Conservation (phyloP, 2,113 vertebrate genomes). For the Pongo abelii region DNA sequence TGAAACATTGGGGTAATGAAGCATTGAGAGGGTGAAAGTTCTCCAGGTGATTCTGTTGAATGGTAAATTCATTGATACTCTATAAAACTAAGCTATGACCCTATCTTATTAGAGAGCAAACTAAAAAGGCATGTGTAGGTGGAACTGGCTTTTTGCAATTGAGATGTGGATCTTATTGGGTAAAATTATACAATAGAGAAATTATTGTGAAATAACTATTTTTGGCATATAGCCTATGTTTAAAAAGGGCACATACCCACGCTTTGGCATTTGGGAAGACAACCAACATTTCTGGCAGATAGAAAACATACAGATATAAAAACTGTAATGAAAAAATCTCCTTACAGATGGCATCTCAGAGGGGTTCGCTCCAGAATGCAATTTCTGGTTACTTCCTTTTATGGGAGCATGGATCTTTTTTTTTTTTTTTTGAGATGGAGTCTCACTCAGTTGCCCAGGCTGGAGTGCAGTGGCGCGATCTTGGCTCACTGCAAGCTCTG, state of each 20-base stretch:
- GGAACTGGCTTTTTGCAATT: background rate
- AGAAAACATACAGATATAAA: background rate
- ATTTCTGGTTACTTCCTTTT: background rate
- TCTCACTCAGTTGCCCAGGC: no score
- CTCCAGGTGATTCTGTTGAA: background rate
- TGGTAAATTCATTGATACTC: background rate
- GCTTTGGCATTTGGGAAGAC: background rate
- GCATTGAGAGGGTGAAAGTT: background rate
- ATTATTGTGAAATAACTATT: background rate
- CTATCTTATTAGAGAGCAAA: conserved; percentile 9
- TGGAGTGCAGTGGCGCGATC: no score
- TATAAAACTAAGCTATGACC: background rate
- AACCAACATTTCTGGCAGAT: background rate
- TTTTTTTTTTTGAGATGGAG: no score
- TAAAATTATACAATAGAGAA: background rate
- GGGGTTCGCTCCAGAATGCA: background rate
- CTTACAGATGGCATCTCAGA: background rate
- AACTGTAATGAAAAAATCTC: background rate
- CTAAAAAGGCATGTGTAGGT: background rate
- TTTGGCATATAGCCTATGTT: background rate
- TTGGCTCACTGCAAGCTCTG: no score
- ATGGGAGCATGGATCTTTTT: background rate
- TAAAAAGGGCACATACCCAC: background rate
- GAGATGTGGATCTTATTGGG: background rate
- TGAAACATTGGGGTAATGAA: background rate